These are phyloP conservation scores for Darevskia nairensis DNA, from an alignment of 2,797 vertebrate genomes.

Conservation along the genomic window DNA sequence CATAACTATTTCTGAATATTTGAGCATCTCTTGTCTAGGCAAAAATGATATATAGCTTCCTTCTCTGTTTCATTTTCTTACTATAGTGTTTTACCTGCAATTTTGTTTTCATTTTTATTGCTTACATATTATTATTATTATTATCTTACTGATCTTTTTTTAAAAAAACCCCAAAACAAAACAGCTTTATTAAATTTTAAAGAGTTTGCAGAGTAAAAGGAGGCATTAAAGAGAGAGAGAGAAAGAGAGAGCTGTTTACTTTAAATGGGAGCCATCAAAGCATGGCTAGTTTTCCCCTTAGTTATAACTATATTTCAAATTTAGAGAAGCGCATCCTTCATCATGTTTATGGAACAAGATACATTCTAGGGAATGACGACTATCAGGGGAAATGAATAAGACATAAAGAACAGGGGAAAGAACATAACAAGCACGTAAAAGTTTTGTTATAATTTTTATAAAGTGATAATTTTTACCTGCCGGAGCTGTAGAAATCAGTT, in stretches of 20 bases:
- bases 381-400: not conserved
- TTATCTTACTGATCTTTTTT: not conserved
- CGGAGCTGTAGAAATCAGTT: not conserved
- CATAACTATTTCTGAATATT: not conserved
- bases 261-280: not conserved
- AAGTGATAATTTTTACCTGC: not conserved
- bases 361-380: not conserved
- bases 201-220: not conserved
- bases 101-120: not conserved
- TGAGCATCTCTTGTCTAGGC: not conserved
- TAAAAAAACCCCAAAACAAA: not conserved
- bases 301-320: not conserved
- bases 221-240: not conserved
- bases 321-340: not conserved
- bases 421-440: not conserved
- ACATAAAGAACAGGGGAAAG: not conserved
- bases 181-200: slow-evolving; percentile 5
- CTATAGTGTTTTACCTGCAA: not conserved
- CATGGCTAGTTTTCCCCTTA: not conserved
- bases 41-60: not conserved
- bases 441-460: not conserved
- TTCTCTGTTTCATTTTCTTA: not conserved
- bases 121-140: not conserved
- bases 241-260: not conserved
- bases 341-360: not conserved